Percentiles rank a stretch among this genome's conserved stretches.
phyloP scores from a whole-genome alignment of 2,888 invertebrate species.

The Oligia strigilis region DNA sequence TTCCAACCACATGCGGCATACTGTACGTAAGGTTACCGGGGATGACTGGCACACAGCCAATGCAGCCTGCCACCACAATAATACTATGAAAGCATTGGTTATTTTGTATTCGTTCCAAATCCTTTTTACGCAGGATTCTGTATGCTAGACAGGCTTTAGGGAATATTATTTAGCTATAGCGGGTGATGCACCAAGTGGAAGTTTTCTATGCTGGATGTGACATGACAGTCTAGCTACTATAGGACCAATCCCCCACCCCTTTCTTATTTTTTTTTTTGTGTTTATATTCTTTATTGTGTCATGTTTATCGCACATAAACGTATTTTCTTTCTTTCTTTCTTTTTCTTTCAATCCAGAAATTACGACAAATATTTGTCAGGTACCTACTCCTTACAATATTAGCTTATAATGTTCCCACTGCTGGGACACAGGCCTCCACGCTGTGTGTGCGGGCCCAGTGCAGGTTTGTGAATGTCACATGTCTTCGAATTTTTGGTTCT shows the following conservation, averaged over 20 bases:
- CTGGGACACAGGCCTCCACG: background rate
- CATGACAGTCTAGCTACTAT: background rate
- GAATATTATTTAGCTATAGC: conserved; percentile 4
- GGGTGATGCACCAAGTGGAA: background rate
- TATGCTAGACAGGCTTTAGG: background rate
- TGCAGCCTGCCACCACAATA: conserved; percentile 21
- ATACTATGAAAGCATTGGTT: conserved; percentile 36
- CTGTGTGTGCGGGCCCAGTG: background rate
- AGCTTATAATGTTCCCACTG: background rate
- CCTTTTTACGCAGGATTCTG: conserved; percentile 35
- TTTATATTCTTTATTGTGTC: no score
- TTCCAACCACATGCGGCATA: background rate
- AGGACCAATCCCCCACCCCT: no score
- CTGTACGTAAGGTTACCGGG: background rate
- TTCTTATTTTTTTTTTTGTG: no score
- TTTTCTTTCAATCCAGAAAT: no score
- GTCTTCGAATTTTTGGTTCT: no score
- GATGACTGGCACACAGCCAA: conserved; percentile 42
- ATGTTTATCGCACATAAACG: no score
- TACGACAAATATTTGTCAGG: background rate
- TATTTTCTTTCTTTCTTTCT: no score
- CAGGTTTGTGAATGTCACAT: no score
- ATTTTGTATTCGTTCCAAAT: conserved; percentile 36
- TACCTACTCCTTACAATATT: no score
- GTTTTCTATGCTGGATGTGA: background rate